Percentiles rank a stretch among this genome's conserved stretches.
These are phyloP conservation scores for Eufriesea mexicana DNA, from an alignment of 1,140 invertebrate genomes.

Conservation along the genomic window DNA sequence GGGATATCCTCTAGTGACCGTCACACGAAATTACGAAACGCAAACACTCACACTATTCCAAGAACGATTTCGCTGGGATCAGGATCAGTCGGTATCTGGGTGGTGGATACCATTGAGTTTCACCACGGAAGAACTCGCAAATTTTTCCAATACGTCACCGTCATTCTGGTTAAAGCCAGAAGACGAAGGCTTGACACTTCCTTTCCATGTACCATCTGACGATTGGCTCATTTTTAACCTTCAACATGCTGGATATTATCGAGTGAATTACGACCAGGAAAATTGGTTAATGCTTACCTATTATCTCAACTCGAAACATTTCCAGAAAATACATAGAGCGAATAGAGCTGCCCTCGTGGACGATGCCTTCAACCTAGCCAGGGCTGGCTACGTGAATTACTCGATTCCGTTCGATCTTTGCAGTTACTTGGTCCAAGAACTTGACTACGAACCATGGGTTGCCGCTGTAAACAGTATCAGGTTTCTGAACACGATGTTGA, in stretches of 20 bases:
- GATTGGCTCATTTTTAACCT: constrained; percentile 83
- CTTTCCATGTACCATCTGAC: constrained; percentile 13
- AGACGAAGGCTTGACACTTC: constrained; percentile 25
- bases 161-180: constrained; percentile 79
- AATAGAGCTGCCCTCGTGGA: constrained; percentile 86
- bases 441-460: constrained; percentile 84
- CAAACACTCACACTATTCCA: constrained; percentile 15
- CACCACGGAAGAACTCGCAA: constrained; percentile 52
- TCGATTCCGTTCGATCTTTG: constrained; percentile 80
- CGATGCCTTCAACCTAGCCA: constrained; percentile 84
- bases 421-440: constrained; percentile 82
- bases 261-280: constrained; percentile 83
- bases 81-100: background rate
- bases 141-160: constrained; percentile 71
- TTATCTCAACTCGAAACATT: constrained; percentile 71
- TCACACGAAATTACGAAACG: constrained; percentile 31
- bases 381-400: constrained; percentile 78
- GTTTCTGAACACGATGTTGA: constrained; percentile 74
- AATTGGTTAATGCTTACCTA: constrained; percentile 81
- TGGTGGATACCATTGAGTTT: constrained; percentile 81
- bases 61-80: constrained; percentile 56
- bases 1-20: constrained; percentile 54
- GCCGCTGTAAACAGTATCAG: constrained; percentile 75
- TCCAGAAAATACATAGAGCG: constrained; percentile 75
- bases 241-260: constrained; percentile 81